Base-by-base conservation (phyloP, 2,113 vertebrate species). In the Crotalus tigris region DNA sequence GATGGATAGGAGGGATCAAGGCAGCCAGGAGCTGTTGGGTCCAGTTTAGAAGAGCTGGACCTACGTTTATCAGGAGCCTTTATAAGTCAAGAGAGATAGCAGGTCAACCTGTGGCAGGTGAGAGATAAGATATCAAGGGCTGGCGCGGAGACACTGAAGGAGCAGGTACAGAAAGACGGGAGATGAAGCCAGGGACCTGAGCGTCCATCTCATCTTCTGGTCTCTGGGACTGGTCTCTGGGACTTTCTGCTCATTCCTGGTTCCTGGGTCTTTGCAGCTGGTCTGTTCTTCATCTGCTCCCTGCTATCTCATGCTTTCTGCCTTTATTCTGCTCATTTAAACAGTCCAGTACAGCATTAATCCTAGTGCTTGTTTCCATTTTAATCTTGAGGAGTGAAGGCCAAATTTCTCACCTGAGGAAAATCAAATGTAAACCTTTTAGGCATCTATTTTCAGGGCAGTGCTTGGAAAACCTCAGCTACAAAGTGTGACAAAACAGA, bases 61-160 rank as follows among this genome's bases (percentile, higher is more conserved):
- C 90, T 33, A 55, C n/a, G 7, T n/a, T 93, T 75, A 54, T 59
- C 54, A 6, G 55, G 46, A 33, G 11, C 55, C 93, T 92, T 92
- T 93, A 93, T 93, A 93, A 92, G 54, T 49, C 87, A 64, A 29
- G 54, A n/a, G 55, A 46, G 13, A 89, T 17, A 46, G 61, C 33
- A 85, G 61, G n/a, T 46, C n/a, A 89, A 59, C 69, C 88, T 33
- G 39, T 29, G 8, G 61, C 26, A 55, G 59, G 23, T 39, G 75
- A 33, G n/a, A 90, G 44, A 61, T 61, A 90, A 59, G 10, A 59
- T 49, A 53, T 81, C 7, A 57, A 89, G 64, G 33, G 21, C 58
- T 75, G 87, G 39, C 26, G 21, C 21, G 75, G 75, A 93, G 92
- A 61, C 54, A 9, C 26, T 6, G 33, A 53, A 61, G 23, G 69